Base-by-base conservation (phyloP, 2,797 vertebrate species). In the Myotis vivesi region DNA sequence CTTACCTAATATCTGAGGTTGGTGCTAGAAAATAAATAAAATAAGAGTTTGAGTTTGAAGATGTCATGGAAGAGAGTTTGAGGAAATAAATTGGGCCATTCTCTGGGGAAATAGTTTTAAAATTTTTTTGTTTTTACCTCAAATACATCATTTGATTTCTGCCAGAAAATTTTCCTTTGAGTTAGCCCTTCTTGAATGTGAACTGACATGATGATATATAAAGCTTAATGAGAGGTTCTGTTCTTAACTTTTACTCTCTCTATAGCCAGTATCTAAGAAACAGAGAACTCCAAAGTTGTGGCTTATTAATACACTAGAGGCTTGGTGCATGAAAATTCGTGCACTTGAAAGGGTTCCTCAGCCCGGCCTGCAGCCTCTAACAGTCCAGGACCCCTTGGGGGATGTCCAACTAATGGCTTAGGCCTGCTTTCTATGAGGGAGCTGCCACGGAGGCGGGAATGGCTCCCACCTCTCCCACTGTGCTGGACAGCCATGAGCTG, bases 21-120 rank as follows among this genome's bases (percentile, higher is more conserved):
- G 8, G 28, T 87, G 20, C 30, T 93, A 4, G 36, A 68, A 95
- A 92, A 84, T 25, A 93, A 73, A 13, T 62, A 30, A 62, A 62
- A 7, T 76, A 93, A 92, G 28, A 72, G 16, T 90, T 80, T 95
- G 72, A 81, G 62, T 75, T 90, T 71, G 75, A 76, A 76, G 41
- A 30, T 71, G 10, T 36, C 30, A 46, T 28, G 33, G 13, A 66
- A 89, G 89, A 92, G 30, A 68, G 16, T 90, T 80, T 95, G 72
- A 84, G 62, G 59, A 89, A 84, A 75, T 76, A 89, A 59, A 84
- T 49, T 44, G 4, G 66, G 15, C 22, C 22, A 71, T 22, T 72
- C 28, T 89, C 44, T 75, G 25, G 68, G 49, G 71, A 92, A 75
- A 38, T 15, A 36, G 19, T 82, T 89, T 5, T 36, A 71, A 53